Base-by-base conservation (phyloP, 2,113 vertebrate genomes). In the Sapayoa aenigma region DNA sequence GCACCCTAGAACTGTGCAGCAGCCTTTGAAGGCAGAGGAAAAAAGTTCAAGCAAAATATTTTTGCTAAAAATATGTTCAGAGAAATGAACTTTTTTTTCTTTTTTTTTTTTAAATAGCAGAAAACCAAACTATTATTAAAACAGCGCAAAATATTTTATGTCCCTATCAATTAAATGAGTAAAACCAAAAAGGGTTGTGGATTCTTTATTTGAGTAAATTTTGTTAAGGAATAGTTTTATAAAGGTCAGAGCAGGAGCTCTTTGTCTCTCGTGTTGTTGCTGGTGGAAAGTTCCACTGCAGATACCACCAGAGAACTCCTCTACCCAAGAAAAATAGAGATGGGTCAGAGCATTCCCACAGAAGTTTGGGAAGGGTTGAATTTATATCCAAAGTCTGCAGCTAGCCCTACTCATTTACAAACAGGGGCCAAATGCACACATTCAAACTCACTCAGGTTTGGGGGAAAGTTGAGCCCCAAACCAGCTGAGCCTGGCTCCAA, bases 41-140 rank as follows among this genome's bases (percentile, higher is more conserved):
- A 77, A 91, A 95, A 97, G 97, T 97, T 97, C 97, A 97, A 98
- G 96, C 97, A 98, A 98, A 98, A 98, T 98, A 98, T 98, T 98
- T 98, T 97, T 56, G 97, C 97, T 98, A 98, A 97, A 98, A 98
- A 97, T 97, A 97, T 73, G 94, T 97, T 98, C 67, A 2, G 96
- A 96, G 95, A 95, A 96, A 96, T 93, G 96, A 97, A 96, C 84
- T 93, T 44, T 44, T 42, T 42, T 14, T 42, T 42, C 85, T 93
- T 93, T 95, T 94, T 90, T 95, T 96, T 84, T 94, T 89, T 95
- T 79, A 84, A 97, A 98, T 96, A 96, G 97, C 97, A 97, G 96
- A 98, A 98, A 98, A 95, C 97, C 94, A 87, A 97, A 95, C 95
- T 94, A 97, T 97, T 97, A 97, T 95, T 98, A 97, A 98, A 98